Conservation (phyloP, 1,140 invertebrate species). For the Drosophila aff. region DNA sequence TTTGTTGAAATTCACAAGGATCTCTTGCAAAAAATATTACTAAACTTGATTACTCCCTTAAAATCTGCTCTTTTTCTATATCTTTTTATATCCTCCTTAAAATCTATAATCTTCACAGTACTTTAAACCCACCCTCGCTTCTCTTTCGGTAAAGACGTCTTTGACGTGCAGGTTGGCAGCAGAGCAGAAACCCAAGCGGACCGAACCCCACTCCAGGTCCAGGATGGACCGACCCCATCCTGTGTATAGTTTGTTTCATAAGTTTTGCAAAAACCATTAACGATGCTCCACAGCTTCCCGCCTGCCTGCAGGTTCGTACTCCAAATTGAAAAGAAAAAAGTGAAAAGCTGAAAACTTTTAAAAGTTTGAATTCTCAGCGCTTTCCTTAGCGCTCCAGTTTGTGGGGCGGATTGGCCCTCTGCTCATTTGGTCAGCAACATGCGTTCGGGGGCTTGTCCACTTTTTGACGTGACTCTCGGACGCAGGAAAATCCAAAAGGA, state of each 20-base stretch:
- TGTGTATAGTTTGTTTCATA: conserved; percentile 78
- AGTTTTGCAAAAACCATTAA: conserved; percentile 80
- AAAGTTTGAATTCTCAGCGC: conserved; percentile 70
- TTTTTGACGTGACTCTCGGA: conserved; percentile 67
- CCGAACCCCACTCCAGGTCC: conserved; percentile 10
- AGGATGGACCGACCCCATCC: conserved; percentile 32
- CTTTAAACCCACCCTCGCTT: conserved; percentile 16
- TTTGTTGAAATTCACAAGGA: too few relatives aligned
- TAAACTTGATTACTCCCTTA: not conserved
- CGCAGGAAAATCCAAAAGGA: conserved; percentile 5
- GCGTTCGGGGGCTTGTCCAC: conserved; percentile 53
- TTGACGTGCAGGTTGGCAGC: conserved; percentile 24
- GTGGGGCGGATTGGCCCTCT: conserved; percentile 45
- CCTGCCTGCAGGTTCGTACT: conserved; percentile 32
- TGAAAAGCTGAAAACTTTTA: conserved; percentile 82
- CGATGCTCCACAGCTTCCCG: conserved; percentile 64
- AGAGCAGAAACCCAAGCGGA: conserved; percentile 11
- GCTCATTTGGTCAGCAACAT: conserved; percentile 71
- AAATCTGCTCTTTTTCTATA: not conserved
- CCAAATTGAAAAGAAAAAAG: conserved; percentile 79
- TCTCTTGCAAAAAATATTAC: not conserved
- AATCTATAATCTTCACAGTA: not conserved
- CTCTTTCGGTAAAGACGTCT: conserved; percentile 12
- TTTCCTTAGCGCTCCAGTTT: conserved; percentile 13
- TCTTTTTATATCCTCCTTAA: not conserved